These are phyloP conservation scores for Varroa destructor DNA, from an alignment of 1,140 invertebrate genomes.

Conservation along the genomic window DNA sequence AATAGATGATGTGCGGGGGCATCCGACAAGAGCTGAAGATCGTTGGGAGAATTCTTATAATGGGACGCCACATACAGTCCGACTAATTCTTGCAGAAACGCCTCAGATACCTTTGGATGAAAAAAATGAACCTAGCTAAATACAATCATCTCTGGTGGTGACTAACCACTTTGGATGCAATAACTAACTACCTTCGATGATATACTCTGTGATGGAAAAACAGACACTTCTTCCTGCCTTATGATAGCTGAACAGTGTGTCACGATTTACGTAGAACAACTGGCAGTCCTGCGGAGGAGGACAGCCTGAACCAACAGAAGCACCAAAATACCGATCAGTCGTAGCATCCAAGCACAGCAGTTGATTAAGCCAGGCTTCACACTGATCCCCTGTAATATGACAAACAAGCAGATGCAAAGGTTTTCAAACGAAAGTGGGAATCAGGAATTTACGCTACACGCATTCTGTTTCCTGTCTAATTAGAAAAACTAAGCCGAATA, in stretches of 20 bases:
- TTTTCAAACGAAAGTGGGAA: slow-evolving; percentile 31
- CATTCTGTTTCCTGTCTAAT: slow-evolving; percentile 32
- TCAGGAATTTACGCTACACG: too few relatives aligned
- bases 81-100: slow-evolving; percentile 80
- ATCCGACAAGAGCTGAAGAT: slow-evolving; percentile 96
- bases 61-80: slow-evolving; percentile 91
- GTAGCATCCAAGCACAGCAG: slow-evolving; percentile 79
- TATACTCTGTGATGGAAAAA: too few relatives aligned
- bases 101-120: slow-evolving; percentile 52
- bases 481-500: slow-evolving; percentile 30
- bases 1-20: slow-evolving; percentile 96
- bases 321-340: slow-evolving; percentile 41
- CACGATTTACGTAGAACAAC: slow-evolving; percentile 57
- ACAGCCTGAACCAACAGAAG: slow-evolving; percentile 53
- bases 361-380: slow-evolving; percentile 82
- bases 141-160: too few relatives aligned
- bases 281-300: slow-evolving; percentile 77
- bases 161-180: too few relatives aligned
- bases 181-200: too few relatives aligned
- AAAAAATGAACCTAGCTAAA: too few relatives aligned
- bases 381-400: slow-evolving; percentile 69
- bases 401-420: slow-evolving; percentile 55
- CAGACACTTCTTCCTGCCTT: slow-evolving; percentile 47
- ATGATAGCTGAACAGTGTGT: slow-evolving; percentile 93
- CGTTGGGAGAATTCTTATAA: slow-evolving; percentile 98